These are phyloP conservation scores for Serripes groenlandicus DNA, from an alignment of 2,888 invertebrate genomes.

Conservation along the genomic window DNA sequence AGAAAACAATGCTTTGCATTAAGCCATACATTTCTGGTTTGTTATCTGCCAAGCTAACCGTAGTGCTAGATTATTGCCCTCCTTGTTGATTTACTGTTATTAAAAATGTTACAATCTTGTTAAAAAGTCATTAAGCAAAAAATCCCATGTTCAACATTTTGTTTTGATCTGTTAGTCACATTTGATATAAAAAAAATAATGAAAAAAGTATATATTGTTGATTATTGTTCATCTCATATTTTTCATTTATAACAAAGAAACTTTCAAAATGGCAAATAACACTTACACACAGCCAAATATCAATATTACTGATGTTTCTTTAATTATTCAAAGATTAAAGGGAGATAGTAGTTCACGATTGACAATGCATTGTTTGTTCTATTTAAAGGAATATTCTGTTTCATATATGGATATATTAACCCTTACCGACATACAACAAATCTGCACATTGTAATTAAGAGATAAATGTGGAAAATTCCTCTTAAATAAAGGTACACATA, in stretches of 20 bases:
- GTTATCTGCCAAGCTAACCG: background rate
- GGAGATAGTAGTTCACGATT: too few species aligned
- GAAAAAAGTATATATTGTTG: slow-evolving; percentile 4
- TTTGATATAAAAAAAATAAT: slow-evolving; percentile 10
- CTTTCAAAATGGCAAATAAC: background rate
- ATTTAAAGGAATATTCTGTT: too few species aligned
- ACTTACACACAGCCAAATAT: background rate
- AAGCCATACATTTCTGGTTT: too few species aligned
- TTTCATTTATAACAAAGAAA: background rate
- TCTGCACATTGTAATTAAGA: too few species aligned
- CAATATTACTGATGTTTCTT: too few species aligned
- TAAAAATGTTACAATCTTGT: slow-evolving; percentile 7
- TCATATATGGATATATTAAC: too few species aligned
- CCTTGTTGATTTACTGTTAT: slow-evolving; percentile 48
- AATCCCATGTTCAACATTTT: slow-evolving; percentile 20
- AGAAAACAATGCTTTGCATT: too few species aligned
- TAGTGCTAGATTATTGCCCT: slow-evolving; percentile 17
- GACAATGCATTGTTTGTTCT: too few species aligned
- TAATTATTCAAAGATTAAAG: too few species aligned
- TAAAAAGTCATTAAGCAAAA: slow-evolving; percentile 13
- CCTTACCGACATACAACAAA: too few species aligned
- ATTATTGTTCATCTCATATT: slow-evolving; percentile 18
- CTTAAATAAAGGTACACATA: too few species aligned
- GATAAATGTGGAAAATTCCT: too few species aligned
- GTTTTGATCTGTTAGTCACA: slow-evolving; percentile 13